Evolutionary conservation across 2,888 invertebrate genomes (phyloP), one percentile per base, ranked within the genome.

Genomic region (Venustoraphidia nigricollis): DNA sequence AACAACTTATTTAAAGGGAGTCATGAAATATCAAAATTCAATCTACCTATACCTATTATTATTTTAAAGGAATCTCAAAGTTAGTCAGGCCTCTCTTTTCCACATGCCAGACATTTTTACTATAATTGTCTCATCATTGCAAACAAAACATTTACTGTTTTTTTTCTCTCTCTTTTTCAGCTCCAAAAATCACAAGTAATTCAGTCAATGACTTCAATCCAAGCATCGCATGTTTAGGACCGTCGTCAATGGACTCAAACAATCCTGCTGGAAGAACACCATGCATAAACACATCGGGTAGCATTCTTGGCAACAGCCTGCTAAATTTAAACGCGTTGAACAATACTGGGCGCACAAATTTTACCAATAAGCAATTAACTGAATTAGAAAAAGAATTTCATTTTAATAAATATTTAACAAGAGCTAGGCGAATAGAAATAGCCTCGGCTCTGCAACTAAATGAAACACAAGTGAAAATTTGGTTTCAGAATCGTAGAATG

Each of bases 321-420:
- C 56, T 62, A 34, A 61, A 62, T 10, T 62, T 70, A 42, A 72
- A 68, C 53, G 70, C 70, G 52, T 61, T 75, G 55, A 89, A 88
- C 71, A 86, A 85, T 70, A 89, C 91, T 10, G 95, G 95, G 36
- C 77, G 98, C 47, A 98, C 98, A 38, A 98, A 98, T 72, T 98
- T 98, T 73, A 96, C 96, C 56, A 98, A 97, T 70, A 97, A 97
- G 69, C 98, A 98, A 67, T 79, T 98, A 54, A 98, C 97, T 2
- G 98, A 98, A 68, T 76, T 98, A 55, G 98, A 98, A 67, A 98
- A 98, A 65, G 97, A 98, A 68, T 98, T 97, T 71, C 97, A 97
- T 68, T 97, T 95, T 71, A 96, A 96, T 73, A 96, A 95, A 70
- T 98, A 98, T 73, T 79, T 98, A 61, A 98, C 97, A 38, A 73